A percentile compares a stretch with the other conserved stretches of the same genome.
phyloP scores from a whole-genome alignment of 1,140 invertebrate species.

The Capitella teleta region DNA sequence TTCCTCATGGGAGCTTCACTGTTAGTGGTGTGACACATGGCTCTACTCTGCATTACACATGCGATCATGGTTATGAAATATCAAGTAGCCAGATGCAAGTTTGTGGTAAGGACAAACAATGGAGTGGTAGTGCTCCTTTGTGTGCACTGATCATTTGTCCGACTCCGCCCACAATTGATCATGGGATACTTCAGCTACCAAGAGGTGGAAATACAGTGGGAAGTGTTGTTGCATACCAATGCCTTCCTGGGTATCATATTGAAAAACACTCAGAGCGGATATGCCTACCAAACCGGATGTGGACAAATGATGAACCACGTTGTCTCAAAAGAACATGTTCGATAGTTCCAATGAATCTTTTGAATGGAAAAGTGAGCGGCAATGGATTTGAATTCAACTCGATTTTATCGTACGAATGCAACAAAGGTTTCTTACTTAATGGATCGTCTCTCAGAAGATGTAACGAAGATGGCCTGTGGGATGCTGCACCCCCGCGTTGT shows the following conservation, averaged over 20 bases:
- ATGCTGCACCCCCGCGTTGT: constrained; percentile 66
- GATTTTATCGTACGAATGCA: constrained; percentile 59
- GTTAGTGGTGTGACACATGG: constrained; percentile 21
- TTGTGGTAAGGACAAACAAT: constrained; percentile 35
- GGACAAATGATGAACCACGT: not conserved
- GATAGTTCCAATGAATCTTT: not conserved
- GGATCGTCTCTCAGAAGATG: constrained; percentile 65
- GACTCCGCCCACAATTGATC: constrained; percentile 16
- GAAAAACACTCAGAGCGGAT: not conserved
- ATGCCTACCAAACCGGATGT: not conserved
- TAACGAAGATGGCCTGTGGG: constrained; percentile 73
- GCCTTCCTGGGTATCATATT: not conserved
- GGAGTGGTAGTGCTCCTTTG: constrained; percentile 29
- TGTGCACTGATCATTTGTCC: constrained; percentile 28
- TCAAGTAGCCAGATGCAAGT: constrained; percentile 25
- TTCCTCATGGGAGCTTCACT: constrained; percentile 19
- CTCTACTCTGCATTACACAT: constrained; percentile 42
- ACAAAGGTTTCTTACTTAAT: constrained; percentile 58
- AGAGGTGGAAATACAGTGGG: not conserved
- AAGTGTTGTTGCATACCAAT: not conserved
- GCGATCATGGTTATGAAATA: constrained; percentile 40
- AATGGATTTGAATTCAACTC: constrained; percentile 44
- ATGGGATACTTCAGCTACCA: constrained; percentile 17
- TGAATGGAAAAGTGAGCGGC: constrained; percentile 7
- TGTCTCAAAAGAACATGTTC: not conserved